Conservation (phyloP, 2,113 vertebrate genomes). For the Hiodon tergisus region DNA sequence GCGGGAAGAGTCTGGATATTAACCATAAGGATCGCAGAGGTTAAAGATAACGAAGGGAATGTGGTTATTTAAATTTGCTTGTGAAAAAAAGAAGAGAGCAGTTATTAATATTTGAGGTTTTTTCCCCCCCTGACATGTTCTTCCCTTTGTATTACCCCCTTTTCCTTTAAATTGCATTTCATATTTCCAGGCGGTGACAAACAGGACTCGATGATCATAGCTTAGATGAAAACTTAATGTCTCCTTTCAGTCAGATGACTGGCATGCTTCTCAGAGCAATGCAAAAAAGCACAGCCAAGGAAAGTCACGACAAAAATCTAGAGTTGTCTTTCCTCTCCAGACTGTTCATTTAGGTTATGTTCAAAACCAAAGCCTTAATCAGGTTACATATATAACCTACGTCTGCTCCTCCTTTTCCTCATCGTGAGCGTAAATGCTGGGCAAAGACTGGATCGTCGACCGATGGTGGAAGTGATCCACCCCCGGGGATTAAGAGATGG, state of each 20-base stretch:
- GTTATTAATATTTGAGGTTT: slow-evolving; percentile 36
- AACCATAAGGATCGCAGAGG: slow-evolving; percentile 52
- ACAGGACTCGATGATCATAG: slow-evolving; percentile 7
- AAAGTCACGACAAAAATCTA: background rate
- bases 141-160: slow-evolving; percentile 15
- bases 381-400: no score
- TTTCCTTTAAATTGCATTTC: slow-evolving; percentile 25
- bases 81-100: slow-evolving; percentile 19
- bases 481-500: no score
- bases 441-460: no score
- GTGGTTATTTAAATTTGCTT: slow-evolving; percentile 54
- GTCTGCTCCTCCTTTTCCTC: no score
- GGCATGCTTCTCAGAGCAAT: no score
- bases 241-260: slow-evolving; percentile 1
- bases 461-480: no score
- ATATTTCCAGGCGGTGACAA: slow-evolving; percentile 8
- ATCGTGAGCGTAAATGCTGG: no score
- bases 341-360: background rate
- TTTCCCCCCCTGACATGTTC: slow-evolving; percentile 8
- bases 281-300: background rate
- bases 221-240: slow-evolving; percentile 10
- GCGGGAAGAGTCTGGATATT: slow-evolving; percentile 35
- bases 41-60: slow-evolving; percentile 60
- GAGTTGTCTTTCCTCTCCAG: background rate
- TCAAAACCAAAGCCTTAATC: no score